Conservation (phyloP, 2,888 invertebrate genomes). For the Embidobia sp. region DNA sequence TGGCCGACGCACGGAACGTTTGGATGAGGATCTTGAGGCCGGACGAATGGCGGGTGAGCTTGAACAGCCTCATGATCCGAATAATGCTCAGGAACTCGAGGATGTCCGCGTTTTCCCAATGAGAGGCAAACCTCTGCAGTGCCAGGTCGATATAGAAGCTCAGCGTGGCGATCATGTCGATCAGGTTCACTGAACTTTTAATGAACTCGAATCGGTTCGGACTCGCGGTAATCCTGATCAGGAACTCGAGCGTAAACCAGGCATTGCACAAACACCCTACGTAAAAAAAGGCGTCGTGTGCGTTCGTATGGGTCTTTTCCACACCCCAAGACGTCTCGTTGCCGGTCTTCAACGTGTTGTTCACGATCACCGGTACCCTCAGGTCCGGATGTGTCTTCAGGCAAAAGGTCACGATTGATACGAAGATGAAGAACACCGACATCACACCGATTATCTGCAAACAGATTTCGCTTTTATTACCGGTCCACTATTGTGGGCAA, state of each 20-base stretch:
- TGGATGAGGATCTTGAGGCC: slow-evolving; percentile 99
- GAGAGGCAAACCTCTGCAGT: slow-evolving; percentile 93
- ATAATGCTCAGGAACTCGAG: slow-evolving; percentile 99
- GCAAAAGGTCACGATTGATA: slow-evolving; percentile 99
- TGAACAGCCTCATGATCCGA: slow-evolving; percentile 98
- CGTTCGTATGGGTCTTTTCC: slow-evolving; percentile 96
- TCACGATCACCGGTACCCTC: slow-evolving; percentile 94
- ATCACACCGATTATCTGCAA: slow-evolving; percentile 98
- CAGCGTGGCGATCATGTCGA: slow-evolving; percentile 99
- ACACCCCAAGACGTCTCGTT: slow-evolving; percentile 86
- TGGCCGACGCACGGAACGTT: slow-evolving; percentile 97
- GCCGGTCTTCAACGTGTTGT: slow-evolving; percentile 83
- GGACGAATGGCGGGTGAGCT: slow-evolving; percentile 97
- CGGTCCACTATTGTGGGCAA: too few species aligned
- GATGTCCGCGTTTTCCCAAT: slow-evolving; percentile 96
- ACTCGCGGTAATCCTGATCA: slow-evolving; percentile 94
- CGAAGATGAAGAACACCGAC: slow-evolving; percentile 99
- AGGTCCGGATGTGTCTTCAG: slow-evolving; percentile 99
- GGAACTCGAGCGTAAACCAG: slow-evolving; percentile 99
- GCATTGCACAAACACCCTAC: slow-evolving; percentile 99
- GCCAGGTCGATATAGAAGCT: slow-evolving; percentile 98
- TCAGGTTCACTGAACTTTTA: slow-evolving; percentile 98
- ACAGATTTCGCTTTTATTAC: slow-evolving; percentile 21
- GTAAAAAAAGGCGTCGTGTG: slow-evolving; percentile 98
- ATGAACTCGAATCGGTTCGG: slow-evolving; percentile 97